Conservation (phyloP, 2,797 vertebrate species). For the Pagetopsis macropterus region DNA sequence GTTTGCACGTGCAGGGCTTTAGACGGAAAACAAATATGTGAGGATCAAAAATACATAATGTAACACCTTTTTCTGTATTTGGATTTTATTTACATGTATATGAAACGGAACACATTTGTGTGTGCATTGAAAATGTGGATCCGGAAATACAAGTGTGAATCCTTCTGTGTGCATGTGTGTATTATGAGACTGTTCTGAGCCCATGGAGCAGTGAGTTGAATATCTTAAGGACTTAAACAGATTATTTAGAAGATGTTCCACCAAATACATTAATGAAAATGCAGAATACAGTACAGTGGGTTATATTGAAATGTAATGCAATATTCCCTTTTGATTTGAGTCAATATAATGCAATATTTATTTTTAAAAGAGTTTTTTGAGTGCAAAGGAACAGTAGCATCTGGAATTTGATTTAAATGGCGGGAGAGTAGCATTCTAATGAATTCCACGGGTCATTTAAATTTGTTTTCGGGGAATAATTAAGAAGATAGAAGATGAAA, state of each 20-base stretch:
- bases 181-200: too few relatives aligned
- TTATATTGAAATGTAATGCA: too few relatives aligned
- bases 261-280: background rate
- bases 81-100: too few relatives aligned
- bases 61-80: too few relatives aligned
- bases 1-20: too few relatives aligned
- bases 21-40: too few relatives aligned
- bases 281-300: background rate
- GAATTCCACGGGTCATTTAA: slow-evolving; percentile 22
- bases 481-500: slow-evolving; percentile 6
- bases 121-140: too few relatives aligned
- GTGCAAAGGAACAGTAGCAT: background rate
- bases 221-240: background rate
- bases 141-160: too few relatives aligned
- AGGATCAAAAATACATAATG: too few relatives aligned
- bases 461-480: slow-evolving; percentile 39
- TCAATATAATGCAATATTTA: slow-evolving; percentile 1
- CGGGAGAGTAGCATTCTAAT: slow-evolving; percentile 16
- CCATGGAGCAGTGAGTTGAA: background rate
- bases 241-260: background rate
- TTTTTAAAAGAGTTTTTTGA: background rate
- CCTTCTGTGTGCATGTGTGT: too few relatives aligned
- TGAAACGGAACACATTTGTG: too few relatives aligned
- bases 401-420: background rate
- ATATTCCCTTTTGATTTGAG: background rate